Percentiles rank a stretch among this genome's conserved stretches.
These are phyloP conservation scores for Hermodice carunculata DNA, from an alignment of 2,888 invertebrate species.

Conservation along the genomic window DNA sequence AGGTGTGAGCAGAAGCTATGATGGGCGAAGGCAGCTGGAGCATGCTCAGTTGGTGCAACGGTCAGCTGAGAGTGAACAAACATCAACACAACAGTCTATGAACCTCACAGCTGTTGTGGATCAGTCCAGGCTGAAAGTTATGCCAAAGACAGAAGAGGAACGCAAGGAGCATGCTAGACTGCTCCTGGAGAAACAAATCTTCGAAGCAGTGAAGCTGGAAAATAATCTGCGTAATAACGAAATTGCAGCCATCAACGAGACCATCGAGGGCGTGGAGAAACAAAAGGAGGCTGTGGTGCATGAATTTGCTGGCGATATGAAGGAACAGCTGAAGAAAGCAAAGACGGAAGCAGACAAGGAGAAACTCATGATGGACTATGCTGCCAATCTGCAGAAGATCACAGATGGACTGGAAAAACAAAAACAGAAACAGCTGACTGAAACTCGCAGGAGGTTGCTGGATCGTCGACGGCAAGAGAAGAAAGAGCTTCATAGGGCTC, in stretches of 20 bases:
- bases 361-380: slow-evolving; percentile 58
- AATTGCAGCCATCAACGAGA: slow-evolving; percentile 52
- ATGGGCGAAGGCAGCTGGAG: too few species aligned
- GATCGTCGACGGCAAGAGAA: slow-evolving; percentile 55
- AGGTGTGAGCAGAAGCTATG: too few species aligned
- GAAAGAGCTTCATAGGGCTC: slow-evolving; percentile 59
- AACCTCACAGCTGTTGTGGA: slow-evolving; percentile 10
- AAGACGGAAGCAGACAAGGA: slow-evolving; percentile 57
- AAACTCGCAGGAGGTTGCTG: slow-evolving; percentile 51
- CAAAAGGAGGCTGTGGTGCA: slow-evolving; percentile 53
- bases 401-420: slow-evolving; percentile 60
- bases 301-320: slow-evolving; percentile 50
- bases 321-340: slow-evolving; percentile 48
- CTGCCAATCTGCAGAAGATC: slow-evolving; percentile 54
- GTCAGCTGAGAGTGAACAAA: not conserved
- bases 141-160: slow-evolving; percentile 24
- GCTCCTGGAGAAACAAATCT: slow-evolving; percentile 63
- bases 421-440: slow-evolving; percentile 57
- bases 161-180: slow-evolving; percentile 49
- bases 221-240: slow-evolving; percentile 58
- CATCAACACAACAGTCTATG: not conserved
- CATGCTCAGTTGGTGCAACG: slow-evolving; percentile 9
- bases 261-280: slow-evolving; percentile 53
- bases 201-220: slow-evolving; percentile 64
- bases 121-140: slow-evolving; percentile 6